Base-by-base conservation (phyloP, 2,113 vertebrate species). In the Serilophus lunatus region DNA sequence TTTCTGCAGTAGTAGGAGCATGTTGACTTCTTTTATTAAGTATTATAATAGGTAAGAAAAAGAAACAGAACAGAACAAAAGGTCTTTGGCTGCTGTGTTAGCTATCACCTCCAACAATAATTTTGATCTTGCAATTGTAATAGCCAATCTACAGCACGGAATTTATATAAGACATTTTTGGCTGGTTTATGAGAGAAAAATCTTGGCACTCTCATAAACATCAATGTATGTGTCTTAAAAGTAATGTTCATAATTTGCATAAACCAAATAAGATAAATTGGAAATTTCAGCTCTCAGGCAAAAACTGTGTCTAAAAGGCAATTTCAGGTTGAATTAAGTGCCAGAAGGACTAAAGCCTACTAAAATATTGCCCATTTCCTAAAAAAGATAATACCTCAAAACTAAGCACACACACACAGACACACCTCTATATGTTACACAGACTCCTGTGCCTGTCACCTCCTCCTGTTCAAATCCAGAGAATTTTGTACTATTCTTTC, bases 21-120 rank as follows among this genome's bases (percentile, higher is more conserved):
- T 88, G 85, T 54, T 92, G 90, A 90, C 79, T 96, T 96, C 88
- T 40, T 86, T 85, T 95, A 77, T 88, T 91, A 93, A 94, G 51
- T 88, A 94, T 90, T 88, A 70, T 93, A 96, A 96, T 70, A 92
- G 82, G 42, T 82, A 90, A 93, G 54, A 33, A 78, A 88, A 74
- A 14, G 49, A 92, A 90, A 20, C 16, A 79, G 53, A 86, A 86
- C 31, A 82, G 83, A 82, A 83, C 63, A 92, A 91, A 95, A 96
- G 70, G 66, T 80, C 90, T 88, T 91, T 83, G 63, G 71, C 64
- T 96, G 84, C 65, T 72, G 8, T 70, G 79, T 74, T 85, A 90
- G 75, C 82, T 93, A 91, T 94, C 90, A 96, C 75, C 94, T 95
- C 82, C 76, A 91, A 95, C 70, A 93, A 91, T 88, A 91, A 91